Evolutionary conservation across 2,797 vertebrate genomes (phyloP), one percentile per base, ranked within the genome.

Genomic region (Gobio occitaniae): DNA sequence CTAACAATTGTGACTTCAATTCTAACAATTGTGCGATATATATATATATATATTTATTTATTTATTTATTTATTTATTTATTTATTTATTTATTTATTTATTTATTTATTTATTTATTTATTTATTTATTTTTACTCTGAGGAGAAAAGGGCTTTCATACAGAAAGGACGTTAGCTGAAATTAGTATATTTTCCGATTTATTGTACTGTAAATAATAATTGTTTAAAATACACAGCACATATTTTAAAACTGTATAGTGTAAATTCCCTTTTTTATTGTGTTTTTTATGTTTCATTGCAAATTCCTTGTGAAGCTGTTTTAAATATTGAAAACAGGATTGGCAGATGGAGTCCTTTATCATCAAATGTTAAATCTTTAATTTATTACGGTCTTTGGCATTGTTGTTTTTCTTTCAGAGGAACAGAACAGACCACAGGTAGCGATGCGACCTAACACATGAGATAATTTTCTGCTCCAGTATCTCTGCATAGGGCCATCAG

Each of bases 401-500:
- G 52, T 38, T 80, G 10, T 44, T 82, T 88, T 84, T 87, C 78
- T 89, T 61, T 10, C 74, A 61, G 70, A 83, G 72, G 84, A 86
- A 65, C 70, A 81, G 76, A 61, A 79, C 56, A 84, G 65, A 74
- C 74, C 66, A 84, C 85, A 61, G 84, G 16, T 78, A 86, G 87
- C 85, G 86, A 82, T 90, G 69, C 82, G 79, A 47, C 75, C 74
- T 56, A 84, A 85, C 77, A 85, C 89, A 89, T 44, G 61, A 78
- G 85, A 87, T 89, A 15, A 90, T 89, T 89, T 90, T 92, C 87
- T 90, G 91, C 91, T 93, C 89, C 89, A 91, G 82, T 92, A 90
- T 91, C 90, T 89, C 86, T 88, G 89, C 69, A 90, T 72, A 86
- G 88, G 90, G 91, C 93, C 94, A 95, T 95, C 92, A 94, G 93